Base-by-base conservation (phyloP, 2,113 vertebrate genomes). In the Vicugna pacos region DNA sequence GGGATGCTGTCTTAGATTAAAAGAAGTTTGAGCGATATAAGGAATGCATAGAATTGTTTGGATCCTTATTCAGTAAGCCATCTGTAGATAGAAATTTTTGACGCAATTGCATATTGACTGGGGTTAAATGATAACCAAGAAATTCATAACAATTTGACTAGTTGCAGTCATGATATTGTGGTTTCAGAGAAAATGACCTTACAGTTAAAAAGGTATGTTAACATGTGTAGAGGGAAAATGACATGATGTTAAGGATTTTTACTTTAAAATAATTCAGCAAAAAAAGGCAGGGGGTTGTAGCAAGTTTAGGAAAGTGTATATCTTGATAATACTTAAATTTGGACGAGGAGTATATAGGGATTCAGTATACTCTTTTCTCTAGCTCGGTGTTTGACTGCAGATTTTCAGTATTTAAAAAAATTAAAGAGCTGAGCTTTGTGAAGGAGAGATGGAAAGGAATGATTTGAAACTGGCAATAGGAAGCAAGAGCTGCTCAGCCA, bases 241-340 rank as follows among this genome's bases (percentile, higher is more conserved):
- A 64, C 28, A 46, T 50, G 19, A 65, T 42, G 1, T 50, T 38
- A 77, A 62, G 4, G 24, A 56, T 76, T 92, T 88, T 94, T 87
- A 88, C 52, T 82, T 81, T 76, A 26, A 65, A 94, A 60, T 77
- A 84, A 6, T 50, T 84, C 20, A 65, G 24, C 3, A 9, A 72
- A 58, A 77, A 26, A 35, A 62, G 15, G 22, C 13, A 52, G 3
- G 42, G 14, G 20, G 65, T 48, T 62, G 26, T 89, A 79, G 22
- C 35, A 80, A 60, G 1, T 89, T 12, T 65, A 89, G 35, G 46
- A 83, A 86, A 89, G 38, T 42, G 38, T 42, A 42, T 42, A 75
- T 52, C 72, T 79, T 56, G 60, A 79, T 92, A 80, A 22, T 9
- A 64, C 13, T 92, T 87, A 80, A 65, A 89, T 92, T 50, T 89